These are phyloP conservation scores for Myotis planiceps DNA, from an alignment of 2,797 vertebrate species.

Conservation along the genomic window DNA sequence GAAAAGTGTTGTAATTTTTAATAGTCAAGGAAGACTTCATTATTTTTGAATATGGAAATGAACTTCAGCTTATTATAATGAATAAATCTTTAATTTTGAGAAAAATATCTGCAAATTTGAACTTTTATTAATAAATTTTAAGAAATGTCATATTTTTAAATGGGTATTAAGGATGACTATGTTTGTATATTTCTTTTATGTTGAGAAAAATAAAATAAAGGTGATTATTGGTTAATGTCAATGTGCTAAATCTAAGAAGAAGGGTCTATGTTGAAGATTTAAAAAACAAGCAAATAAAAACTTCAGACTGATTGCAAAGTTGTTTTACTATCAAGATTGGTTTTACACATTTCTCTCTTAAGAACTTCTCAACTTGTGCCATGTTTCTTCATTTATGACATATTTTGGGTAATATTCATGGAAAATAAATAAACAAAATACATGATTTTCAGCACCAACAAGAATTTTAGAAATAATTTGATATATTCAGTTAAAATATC, in stretches of 20 bases:
- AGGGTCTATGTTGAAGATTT: not conserved
- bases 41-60: not conserved
- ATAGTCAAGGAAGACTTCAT: not conserved
- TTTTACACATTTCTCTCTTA: not conserved
- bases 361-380: not conserved
- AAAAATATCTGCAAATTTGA: not conserved
- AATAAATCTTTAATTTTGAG: not conserved
- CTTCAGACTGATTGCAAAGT: rapidly evolving
- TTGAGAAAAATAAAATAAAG: not conserved
- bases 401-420: not conserved
- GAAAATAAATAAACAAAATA: not conserved
- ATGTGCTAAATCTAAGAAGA: not conserved
- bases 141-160: not conserved
- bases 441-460: not conserved
- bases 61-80: not conserved
- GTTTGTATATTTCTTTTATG: not conserved
- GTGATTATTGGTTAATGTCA: not conserved
- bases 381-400: not conserved
- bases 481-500: not conserved
- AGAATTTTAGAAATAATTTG: not conserved
- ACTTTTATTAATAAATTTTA: not conserved
- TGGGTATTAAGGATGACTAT: not conserved
- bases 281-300: not conserved
- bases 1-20: not conserved
- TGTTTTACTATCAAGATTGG: not conserved